Evolutionary conservation across 1,140 invertebrate species (phyloP), one percentile per base, ranked within the genome.

Genomic region (Heliconius congener): DNA sequence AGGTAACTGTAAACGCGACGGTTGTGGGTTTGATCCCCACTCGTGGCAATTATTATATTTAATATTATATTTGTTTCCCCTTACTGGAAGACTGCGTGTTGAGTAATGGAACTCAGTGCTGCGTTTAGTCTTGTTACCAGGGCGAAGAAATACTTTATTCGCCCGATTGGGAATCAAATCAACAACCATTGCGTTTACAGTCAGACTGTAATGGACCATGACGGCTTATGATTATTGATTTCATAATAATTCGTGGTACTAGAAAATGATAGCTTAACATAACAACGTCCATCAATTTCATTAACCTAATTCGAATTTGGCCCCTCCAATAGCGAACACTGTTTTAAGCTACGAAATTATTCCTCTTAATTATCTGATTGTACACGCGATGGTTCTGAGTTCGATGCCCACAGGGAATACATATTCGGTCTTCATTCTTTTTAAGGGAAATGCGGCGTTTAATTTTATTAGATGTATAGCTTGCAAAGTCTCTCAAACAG

Each of bases 271-370:
- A 76, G 76, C 76, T 30, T 77, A 70, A 30, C 50, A 37, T 77
- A 71, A 52, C 46, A 39, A 37, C 52, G 30, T 77, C 57, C 34
- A 57, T 39, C 27, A 71, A 37, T 71, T 27, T 50, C 76, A 77
- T 77, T 77, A 77, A 77, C 76, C 76, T 77, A 66, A 77, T 77
- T 77, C 70, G 27, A 19, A 34, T n/a, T 37, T 71, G 30, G 71
- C 71, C 76, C 76, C 76, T 18, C 50, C 23, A 60, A 46, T 16
- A 66, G 9, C 27, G 27, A 66, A 66, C 23, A 66, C 60, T 13
- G 60, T 30, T 16, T 66, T 66, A n/a, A 4, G 60, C 60, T 30
- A 30, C 27, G 55, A 30, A 16, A 66, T 66, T 66, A 66, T 9
- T 27, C 3, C 9, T 66, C 11, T 13, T 30, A 66, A 16, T 66